Conservation (phyloP, 2,888 invertebrate genomes). For the Omphaloscelis lunosa region DNA sequence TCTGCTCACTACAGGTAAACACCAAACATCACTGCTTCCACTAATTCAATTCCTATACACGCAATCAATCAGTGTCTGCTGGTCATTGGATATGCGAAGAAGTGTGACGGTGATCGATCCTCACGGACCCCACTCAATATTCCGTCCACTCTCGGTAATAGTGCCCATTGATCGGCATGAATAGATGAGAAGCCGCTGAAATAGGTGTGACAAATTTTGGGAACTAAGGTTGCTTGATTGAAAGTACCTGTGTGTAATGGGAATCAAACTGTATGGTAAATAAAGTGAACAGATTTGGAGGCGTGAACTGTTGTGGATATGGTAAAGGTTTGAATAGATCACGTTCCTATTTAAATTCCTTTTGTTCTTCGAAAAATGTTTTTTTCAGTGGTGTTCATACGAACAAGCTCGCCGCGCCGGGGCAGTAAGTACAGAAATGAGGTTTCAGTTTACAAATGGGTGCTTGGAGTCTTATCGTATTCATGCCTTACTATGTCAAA, state of each 20-base stretch:
- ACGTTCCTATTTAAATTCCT: not conserved
- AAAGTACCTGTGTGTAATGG: slow-evolving; percentile 22
- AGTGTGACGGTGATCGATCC: slow-evolving; percentile 62
- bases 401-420: not conserved
- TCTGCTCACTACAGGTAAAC: slow-evolving; percentile 1
- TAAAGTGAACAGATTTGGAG: not conserved
- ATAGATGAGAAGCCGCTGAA: slow-evolving; percentile 50
- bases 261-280: not conserved
- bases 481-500: not conserved
- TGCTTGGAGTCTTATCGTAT: not conserved
- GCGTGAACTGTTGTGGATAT: not conserved
- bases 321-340: not conserved
- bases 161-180: slow-evolving; percentile 49
- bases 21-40: slow-evolving; percentile 1
- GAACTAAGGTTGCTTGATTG: slow-evolving; percentile 35
- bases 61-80: slow-evolving; percentile 58
- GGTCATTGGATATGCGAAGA: slow-evolving; percentile 62
- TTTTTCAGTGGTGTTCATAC: not conserved
- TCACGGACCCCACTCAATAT: slow-evolving; percentile 58
- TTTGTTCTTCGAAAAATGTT: not conserved
- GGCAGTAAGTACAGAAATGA: not conserved
- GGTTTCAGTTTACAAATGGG: not conserved
- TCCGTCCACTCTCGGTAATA: slow-evolving; percentile 56
- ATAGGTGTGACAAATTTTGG: slow-evolving; percentile 59
- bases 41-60: slow-evolving; percentile 35